These are phyloP conservation scores for Eupithecia vulgata DNA, from an alignment of 2,888 invertebrate species.

Conservation along the genomic window DNA sequence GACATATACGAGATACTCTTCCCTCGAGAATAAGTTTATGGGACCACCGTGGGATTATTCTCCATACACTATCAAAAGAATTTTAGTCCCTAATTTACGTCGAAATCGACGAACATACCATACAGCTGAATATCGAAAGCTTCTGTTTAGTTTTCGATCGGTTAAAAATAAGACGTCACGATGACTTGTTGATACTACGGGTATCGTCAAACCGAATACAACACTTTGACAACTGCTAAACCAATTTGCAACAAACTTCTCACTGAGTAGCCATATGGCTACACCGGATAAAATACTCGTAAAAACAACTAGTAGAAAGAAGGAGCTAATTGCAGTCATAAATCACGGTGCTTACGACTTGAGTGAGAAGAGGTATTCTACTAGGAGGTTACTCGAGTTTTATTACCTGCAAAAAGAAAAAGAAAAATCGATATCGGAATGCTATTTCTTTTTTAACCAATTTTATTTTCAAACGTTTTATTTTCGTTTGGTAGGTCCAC, in stretches of 20 bases:
- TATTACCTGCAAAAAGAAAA: constrained; percentile 1
- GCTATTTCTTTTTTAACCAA: not conserved
- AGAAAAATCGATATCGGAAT: not conserved
- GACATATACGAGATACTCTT: too few species aligned
- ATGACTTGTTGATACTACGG: not conserved
- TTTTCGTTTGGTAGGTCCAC: too few species aligned
- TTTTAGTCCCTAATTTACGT: too few species aligned
- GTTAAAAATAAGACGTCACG: not conserved
- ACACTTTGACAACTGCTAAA: not conserved
- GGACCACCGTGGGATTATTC: too few species aligned
- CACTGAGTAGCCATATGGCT: not conserved
- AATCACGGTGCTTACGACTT: not conserved
- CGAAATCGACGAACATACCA: too few species aligned
- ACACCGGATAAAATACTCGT: not conserved
- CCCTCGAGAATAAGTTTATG: too few species aligned
- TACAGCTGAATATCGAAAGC: too few species aligned
- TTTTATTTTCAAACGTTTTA: not conserved
- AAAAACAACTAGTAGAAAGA: not conserved
- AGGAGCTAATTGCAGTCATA: constrained; percentile 3
- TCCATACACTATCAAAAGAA: too few species aligned
- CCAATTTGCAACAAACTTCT: not conserved
- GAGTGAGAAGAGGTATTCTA: not conserved
- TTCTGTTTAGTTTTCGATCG: too few species aligned
- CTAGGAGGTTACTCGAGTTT: not conserved
- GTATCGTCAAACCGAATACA: not conserved